Evolutionary conservation across 2,797 vertebrate genomes (phyloP), one percentile per base, ranked within the genome.

Genomic region (Merluccius polli): DNA sequence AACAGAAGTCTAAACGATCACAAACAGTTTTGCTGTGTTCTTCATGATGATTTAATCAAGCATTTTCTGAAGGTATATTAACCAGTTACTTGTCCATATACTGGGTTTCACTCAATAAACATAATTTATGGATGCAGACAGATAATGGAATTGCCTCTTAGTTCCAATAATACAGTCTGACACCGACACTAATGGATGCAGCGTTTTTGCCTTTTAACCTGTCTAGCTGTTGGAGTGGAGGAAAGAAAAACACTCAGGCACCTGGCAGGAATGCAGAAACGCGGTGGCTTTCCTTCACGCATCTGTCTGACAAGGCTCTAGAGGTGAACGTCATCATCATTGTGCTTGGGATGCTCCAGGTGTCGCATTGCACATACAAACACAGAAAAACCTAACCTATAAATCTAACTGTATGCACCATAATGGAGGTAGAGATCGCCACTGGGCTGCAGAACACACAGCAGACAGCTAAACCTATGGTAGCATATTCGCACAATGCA

Each of bases 151-250:
- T 29, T 67, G 11, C n/a, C 32, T 73, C 2, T 6, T 18, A 24
- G 12, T 71, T 7, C 21, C 65, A 78, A 38, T 21, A 73, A 73
- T 73, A 36, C 73, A 21, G 18, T 67, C 59, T 27, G 59, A 69
- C 27, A 71, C 69, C 68, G 30, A 71, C 65, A 33, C 36, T 16
- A 80, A 80, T 79, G 67, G 71, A 74, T 21, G 70, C 73, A 63
- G 24, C 35, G 27, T 76, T 76, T n/a, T 76, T 78, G 27, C 30
- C 29, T 76, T n/a, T 81, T 79, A n/a, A 82, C 75, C 41, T 65
- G 75, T 59, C 71, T 77, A 80, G 81, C 70, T 84, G 85, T 74
- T 83, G 33, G 63, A 77, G 68, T 73, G 71, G 76, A 80, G 72
- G 73, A 21, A 44, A 75, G 73, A 21, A 44, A 75, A 76, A 77